These are phyloP conservation scores for Cydia strobilella DNA, from an alignment of 1,140 invertebrate species.

Conservation along the genomic window DNA sequence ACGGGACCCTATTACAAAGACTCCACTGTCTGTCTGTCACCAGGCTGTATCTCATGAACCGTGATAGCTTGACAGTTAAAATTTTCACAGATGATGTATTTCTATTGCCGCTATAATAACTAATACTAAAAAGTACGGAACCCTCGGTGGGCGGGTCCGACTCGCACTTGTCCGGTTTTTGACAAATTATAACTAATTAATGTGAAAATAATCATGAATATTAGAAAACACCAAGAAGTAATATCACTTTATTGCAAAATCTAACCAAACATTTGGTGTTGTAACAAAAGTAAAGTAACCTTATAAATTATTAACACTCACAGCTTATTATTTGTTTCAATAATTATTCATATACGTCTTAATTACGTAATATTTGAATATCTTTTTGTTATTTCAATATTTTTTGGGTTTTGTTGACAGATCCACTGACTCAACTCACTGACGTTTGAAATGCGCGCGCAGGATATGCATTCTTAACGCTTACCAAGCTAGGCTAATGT, in stretches of 20 bases:
- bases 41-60: no score
- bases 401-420: slow-evolving; percentile 24
- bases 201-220: no score
- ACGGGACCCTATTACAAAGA: no score
- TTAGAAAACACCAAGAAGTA: no score
- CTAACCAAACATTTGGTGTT: not conserved
- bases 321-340: not conserved
- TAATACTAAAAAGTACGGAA: no score
- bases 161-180: no score
- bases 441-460: slow-evolving; percentile 31
- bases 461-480: not conserved
- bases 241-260: not conserved
- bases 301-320: not conserved
- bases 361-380: slow-evolving; percentile 31
- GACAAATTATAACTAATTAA: no score
- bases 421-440: not conserved
- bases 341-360: not conserved
- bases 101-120: no score
- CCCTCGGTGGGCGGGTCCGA: no score
- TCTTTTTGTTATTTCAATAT: slow-evolving; percentile 10
- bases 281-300: not conserved
- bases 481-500: not conserved
- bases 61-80: no score
- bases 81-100: no score
- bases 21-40: no score